phyloP scores from a whole-genome alignment of 2,888 invertebrate genomes.

The Prosapia bicincta region DNA sequence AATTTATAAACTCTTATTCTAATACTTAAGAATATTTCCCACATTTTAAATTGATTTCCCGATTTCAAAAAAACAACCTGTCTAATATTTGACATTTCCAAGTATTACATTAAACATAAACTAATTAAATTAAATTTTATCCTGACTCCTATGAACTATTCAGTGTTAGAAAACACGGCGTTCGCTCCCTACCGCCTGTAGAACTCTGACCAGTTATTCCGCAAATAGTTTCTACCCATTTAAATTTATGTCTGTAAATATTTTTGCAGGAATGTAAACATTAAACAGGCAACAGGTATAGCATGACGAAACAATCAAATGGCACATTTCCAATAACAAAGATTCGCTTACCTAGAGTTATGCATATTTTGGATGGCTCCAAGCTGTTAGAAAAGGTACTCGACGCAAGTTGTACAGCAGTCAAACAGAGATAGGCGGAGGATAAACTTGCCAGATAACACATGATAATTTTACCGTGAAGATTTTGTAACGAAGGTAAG shows the following conservation, averaged over 20 bases:
- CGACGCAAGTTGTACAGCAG: conserved; percentile 51
- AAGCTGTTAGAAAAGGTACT: too few relatives aligned
- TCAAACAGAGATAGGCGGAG: conserved; percentile 60
- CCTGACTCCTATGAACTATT: too few relatives aligned
- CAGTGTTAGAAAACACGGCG: too few relatives aligned
- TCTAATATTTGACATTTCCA: too few relatives aligned
- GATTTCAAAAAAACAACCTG: too few relatives aligned
- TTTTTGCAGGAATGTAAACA: neutral
- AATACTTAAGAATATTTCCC: too few relatives aligned
- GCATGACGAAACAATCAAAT: neutral
- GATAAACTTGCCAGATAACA: conserved; percentile 65
- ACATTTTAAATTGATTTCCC: too few relatives aligned
- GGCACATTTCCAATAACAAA: neutral
- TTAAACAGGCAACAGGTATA: conserved; percentile 35
- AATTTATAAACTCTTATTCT: too few relatives aligned
- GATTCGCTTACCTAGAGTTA: neutral
- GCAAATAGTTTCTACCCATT: neutral
- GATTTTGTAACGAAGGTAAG: conserved; percentile 63
- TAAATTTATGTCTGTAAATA: neutral
- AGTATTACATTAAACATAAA: too few relatives aligned
- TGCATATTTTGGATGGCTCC: neutral
- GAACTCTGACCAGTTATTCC: too few relatives aligned
- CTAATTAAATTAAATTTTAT: too few relatives aligned
- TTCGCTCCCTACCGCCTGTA: too few relatives aligned
- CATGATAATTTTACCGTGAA: conserved; percentile 71